Percentiles rank a stretch among this genome's conserved stretches.
These are phyloP conservation scores for Petromus typicus DNA, from an alignment of 2,113 vertebrate species.

Conservation along the genomic window DNA sequence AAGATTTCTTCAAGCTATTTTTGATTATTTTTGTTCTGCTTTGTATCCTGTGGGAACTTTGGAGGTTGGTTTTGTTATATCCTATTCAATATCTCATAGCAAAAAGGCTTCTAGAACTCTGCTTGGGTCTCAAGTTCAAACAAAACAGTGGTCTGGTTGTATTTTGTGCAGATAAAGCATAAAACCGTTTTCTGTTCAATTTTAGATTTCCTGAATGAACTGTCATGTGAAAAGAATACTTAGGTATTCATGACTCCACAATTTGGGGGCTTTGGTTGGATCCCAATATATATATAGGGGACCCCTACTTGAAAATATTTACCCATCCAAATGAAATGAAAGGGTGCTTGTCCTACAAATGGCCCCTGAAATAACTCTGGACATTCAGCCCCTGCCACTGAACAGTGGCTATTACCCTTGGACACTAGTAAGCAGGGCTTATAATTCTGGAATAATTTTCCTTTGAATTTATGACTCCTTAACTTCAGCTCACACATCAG, in stretches of 20 bases:
- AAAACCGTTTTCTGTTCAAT: conserved; percentile 39
- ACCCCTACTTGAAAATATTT: conserved; percentile 77
- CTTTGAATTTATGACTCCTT: conserved; percentile 77
- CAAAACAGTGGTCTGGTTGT: conserved; percentile 44
- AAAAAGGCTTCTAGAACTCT: conserved; percentile 55
- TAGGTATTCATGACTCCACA: conserved; percentile 37
- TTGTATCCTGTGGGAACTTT: conserved; percentile 28
- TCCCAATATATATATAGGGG: conserved; percentile 62
- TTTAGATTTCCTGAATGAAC: conserved; percentile 61
- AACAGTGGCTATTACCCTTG: conserved; percentile 77
- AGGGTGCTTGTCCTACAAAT: conserved; percentile 74
- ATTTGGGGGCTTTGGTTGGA: conserved; percentile 64
- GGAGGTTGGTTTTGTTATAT: conserved; percentile 33
- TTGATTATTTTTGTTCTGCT: neutral
- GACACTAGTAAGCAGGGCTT: conserved; percentile 67
- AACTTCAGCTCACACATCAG: conserved; percentile 71
- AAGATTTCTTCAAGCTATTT: neutral
- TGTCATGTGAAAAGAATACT: conserved; percentile 38
- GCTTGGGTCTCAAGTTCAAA: conserved; percentile 35
- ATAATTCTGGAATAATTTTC: conserved; percentile 78
- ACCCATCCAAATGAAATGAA: conserved; percentile 73
- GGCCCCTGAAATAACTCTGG: conserved; percentile 74
- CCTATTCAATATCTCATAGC: neutral
- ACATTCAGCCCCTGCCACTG: conserved; percentile 46
- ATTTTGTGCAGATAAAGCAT: conserved; percentile 53